Percentiles rank a stretch among this genome's conserved stretches.
Evolutionary conservation across 2,888 invertebrate genomes (phyloP).

Genomic region (Orchesellides sinensis): DNA sequence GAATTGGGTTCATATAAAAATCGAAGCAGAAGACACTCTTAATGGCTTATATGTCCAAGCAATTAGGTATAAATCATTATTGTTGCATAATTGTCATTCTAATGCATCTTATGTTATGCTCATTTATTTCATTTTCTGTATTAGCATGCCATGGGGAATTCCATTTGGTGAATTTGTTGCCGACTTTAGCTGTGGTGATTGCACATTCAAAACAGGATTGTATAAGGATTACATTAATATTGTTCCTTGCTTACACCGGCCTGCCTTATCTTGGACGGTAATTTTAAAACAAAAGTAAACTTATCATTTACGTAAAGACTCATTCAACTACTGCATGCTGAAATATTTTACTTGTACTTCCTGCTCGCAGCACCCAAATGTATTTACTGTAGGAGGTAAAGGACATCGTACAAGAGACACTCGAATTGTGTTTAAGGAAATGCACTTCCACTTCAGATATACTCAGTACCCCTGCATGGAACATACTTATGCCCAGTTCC

Average conservation of each 20-base stretch:
- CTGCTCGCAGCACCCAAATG: conserved; percentile 28
- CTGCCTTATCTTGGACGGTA: conserved; percentile 17
- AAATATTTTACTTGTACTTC: too few species aligned
- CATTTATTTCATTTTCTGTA: background rate
- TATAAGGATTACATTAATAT: background rate
- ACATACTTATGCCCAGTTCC: conserved; percentile 29
- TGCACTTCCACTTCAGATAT: conserved; percentile 40
- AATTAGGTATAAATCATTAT: conserved; percentile 13
- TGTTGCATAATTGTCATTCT: background rate
- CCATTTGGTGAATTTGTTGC: conserved; percentile 46
- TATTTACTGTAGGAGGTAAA: conserved; percentile 20
- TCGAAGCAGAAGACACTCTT: conserved; percentile 1
- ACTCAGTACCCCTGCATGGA: conserved; percentile 36
- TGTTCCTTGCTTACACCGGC: conserved; percentile 18
- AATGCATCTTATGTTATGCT: background rate
- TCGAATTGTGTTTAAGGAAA: background rate
- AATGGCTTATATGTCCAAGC: conserved; percentile 39
- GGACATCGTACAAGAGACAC: too few species aligned
- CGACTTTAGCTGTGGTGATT: conserved; percentile 29
- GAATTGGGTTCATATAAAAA: conserved; percentile 34
- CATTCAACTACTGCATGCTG: background rate
- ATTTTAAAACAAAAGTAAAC: background rate
- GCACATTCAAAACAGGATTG: background rate
- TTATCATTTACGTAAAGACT: too few species aligned
- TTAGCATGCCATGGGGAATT: conserved; percentile 33